Percentiles rank a stretch among this genome's conserved stretches.
Conservation (phyloP, 2,888 invertebrate species). For the Deroplatys truncata region DNA sequence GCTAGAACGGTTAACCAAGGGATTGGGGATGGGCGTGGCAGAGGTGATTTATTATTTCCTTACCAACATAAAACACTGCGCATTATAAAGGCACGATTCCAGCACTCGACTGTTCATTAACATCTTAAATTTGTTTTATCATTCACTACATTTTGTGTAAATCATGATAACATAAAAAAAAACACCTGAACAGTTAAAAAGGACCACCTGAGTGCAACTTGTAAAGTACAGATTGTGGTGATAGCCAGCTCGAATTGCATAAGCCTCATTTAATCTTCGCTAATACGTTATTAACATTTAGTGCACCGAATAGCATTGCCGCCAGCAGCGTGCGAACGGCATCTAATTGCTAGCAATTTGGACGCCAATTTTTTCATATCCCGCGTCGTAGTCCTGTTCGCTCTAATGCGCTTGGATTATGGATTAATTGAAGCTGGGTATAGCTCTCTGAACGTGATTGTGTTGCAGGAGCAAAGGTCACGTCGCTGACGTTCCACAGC, state of each 20-base stretch:
- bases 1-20: too few species aligned
- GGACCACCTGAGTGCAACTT: too few species aligned
- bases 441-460: not conserved
- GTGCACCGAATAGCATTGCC: not conserved
- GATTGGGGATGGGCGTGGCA: too few species aligned
- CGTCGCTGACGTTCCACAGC: not conserved
- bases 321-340: not conserved
- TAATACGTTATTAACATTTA: not conserved
- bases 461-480: not conserved
- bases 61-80: too few species aligned
- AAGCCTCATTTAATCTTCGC: not conserved
- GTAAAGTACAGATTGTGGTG: not conserved
- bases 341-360: not conserved
- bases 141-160: too few species aligned
- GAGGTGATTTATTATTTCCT: too few species aligned
- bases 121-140: too few species aligned
- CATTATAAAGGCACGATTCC: too few species aligned
- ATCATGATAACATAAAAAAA: too few species aligned
- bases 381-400: not conserved
- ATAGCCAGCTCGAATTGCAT: not conserved
- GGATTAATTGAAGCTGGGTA: not conserved
- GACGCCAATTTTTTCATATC: not conserved
- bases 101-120: too few species aligned
- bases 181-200: too few species aligned
- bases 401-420: not conserved